Conservation (phyloP, 2,888 invertebrate genomes). For the Ectobius pallidus region DNA sequence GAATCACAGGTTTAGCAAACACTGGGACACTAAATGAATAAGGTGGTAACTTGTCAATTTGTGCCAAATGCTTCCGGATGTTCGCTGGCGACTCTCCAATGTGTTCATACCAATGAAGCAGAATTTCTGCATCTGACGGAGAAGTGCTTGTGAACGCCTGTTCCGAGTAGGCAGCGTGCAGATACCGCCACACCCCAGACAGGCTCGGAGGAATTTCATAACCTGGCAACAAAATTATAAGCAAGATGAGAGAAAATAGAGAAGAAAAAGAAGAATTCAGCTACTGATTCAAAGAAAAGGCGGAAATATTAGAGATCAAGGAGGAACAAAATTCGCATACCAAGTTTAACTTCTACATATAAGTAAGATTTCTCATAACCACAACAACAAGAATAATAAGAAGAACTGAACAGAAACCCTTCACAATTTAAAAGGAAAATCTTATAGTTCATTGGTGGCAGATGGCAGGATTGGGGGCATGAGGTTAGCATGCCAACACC, state of each 20-base stretch:
- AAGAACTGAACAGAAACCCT: no score
- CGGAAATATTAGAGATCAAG: no score
- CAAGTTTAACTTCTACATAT: no score
- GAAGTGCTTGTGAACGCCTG: slow-evolving; percentile 45
- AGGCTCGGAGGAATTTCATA: slow-evolving; percentile 44
- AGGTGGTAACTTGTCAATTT: slow-evolving; percentile 33
- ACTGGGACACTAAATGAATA: slow-evolving; percentile 40
- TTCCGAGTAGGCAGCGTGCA: slow-evolving; percentile 45
- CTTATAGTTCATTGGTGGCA: no score
- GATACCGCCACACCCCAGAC: slow-evolving; percentile 45
- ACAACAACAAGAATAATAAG: no score
- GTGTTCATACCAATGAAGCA: slow-evolving; percentile 46
- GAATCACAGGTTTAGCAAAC: slow-evolving; percentile 36
- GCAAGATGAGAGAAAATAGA: neutral
- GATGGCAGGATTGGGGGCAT: no score
- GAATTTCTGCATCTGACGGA: slow-evolving; percentile 46
- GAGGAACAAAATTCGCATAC: no score
- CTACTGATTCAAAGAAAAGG: no score
- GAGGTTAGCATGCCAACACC: no score
- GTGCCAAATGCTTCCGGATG: slow-evolving; percentile 32
- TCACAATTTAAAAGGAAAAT: no score
- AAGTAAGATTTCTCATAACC: no score
- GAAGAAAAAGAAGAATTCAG: no score
- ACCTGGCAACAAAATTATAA: slow-evolving; percentile 34
- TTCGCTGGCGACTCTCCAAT: slow-evolving; percentile 36